Evolutionary conservation across 2,888 invertebrate genomes (phyloP), one percentile per base, ranked within the genome.

Genomic region (Melanchra persicariae): DNA sequence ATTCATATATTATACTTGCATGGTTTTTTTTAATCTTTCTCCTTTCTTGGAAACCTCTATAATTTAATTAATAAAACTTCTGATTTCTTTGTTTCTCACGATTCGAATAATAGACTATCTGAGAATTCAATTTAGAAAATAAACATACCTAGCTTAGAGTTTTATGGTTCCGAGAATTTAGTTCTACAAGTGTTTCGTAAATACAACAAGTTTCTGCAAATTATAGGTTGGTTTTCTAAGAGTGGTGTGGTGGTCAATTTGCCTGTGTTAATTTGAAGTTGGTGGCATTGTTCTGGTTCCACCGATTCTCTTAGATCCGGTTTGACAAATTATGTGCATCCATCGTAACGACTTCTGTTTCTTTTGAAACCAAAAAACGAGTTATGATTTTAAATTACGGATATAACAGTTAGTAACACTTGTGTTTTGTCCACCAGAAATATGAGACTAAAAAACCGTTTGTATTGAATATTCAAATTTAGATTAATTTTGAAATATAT

Each of bases 41-140:
- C 30, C 30, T 30, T 30, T 37, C 37, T 9, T 40, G 15, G 1
- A 15, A 15, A 40, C 40, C 40, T 9, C 40, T 6, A 40, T 12
- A 4, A 40, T 40, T 5, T 5, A 22, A 45, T 64, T 55, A 17
- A 61, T 54, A 51, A 37, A 60, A 43, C 60, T 70, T 47, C 22
- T 59, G 19, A 15, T n/a, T 37, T 9, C 10, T 43, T 70, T 69
- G 30, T 66, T 62, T 34, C 17, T 49, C 26, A 64, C 37, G 30
- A 61, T 67, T 77, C 26, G 30, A 3, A 30, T 37, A 37, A 54
- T 70, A 47, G 34, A 54, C 40, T 37, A 51, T 55, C 55, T 43
- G 43, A 58, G 43, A 69, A 45, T 52, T 70, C 43, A 59, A 67
- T 78, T 54, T 40, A 40, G 54, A 62, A 79, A 58, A 58, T 47